These are phyloP conservation scores for Chymomyza amoena DNA, from an alignment of 2,888 invertebrate genomes.

Conservation along the genomic window DNA sequence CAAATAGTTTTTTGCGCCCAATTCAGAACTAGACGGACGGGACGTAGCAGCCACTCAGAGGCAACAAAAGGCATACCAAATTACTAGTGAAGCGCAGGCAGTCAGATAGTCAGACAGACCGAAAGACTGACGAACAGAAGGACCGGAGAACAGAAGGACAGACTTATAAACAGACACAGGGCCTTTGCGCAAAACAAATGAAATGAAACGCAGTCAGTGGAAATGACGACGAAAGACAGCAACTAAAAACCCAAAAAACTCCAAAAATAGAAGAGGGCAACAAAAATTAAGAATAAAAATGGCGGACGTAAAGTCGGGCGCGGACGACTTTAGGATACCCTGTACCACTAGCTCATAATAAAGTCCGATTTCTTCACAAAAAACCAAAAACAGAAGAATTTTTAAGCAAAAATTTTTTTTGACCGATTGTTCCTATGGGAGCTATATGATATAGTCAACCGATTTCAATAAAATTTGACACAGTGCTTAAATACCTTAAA, in stretches of 20 bases:
- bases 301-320: no score
- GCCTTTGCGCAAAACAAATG: slow-evolving; percentile 29
- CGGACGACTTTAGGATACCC: no score
- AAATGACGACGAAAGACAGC: slow-evolving; percentile 60
- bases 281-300: slow-evolving; percentile 25
- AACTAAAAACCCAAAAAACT: slow-evolving; percentile 31
- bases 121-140: not conserved
- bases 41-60: not conserved
- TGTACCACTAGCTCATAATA: no score
- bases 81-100: slow-evolving; percentile 57
- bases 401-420: no score
- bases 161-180: not conserved
- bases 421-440: no score
- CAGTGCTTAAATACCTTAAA: no score
- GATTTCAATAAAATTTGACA: no score
- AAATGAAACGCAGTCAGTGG: slow-evolving; percentile 69
- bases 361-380: no score
- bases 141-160: not conserved
- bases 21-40: not conserved
- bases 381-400: no score
- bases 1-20: slow-evolving; percentile 45
- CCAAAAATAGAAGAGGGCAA: slow-evolving; percentile 23
- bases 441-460: no score
- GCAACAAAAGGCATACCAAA: slow-evolving; percentile 67
- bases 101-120: slow-evolving; percentile 14